These are phyloP conservation scores for Drosophila yooni DNA, from an alignment of 2,888 invertebrate species.

Conservation along the genomic window DNA sequence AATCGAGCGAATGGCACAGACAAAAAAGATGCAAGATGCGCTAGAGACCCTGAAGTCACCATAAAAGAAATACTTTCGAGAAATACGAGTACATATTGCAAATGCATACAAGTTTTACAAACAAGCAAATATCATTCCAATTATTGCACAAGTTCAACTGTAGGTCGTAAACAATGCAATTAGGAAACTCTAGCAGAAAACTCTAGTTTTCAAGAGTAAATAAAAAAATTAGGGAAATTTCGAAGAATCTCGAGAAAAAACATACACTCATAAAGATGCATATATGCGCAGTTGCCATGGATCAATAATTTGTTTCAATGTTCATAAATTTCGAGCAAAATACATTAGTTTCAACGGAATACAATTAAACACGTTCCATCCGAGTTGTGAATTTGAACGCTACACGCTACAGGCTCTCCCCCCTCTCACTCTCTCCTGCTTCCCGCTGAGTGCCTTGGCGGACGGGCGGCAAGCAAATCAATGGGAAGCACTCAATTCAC, in stretches of 20 bases:
- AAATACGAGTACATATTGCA: background rate
- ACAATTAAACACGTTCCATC: slow-evolving; percentile 24
- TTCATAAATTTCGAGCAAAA: slow-evolving; percentile 14
- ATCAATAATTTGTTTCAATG: slow-evolving; percentile 30
- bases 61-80: background rate
- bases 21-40: background rate
- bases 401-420: slow-evolving; percentile 13
- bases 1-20: too few species aligned
- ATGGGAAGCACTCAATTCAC: slow-evolving; percentile 39
- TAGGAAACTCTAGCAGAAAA: too few species aligned
- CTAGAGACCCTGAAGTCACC: background rate
- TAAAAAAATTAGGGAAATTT: too few species aligned
- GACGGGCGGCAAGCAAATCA: slow-evolving; percentile 22
- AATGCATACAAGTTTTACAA: background rate
- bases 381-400: slow-evolving; percentile 8
- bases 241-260: too few species aligned
- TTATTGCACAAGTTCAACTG: too few species aligned
- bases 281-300: background rate
- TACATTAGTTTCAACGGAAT: slow-evolving; percentile 22
- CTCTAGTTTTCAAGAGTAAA: too few species aligned
- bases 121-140: too few species aligned
- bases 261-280: background rate
- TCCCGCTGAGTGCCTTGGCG: too few species aligned
- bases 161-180: too few species aligned
- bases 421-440: too few species aligned